A percentile compares a stretch with the other conserved stretches of the same genome.
Evolutionary conservation across 2,113 vertebrate species (phyloP).

Genomic region (Sapayoa aenigma): DNA sequence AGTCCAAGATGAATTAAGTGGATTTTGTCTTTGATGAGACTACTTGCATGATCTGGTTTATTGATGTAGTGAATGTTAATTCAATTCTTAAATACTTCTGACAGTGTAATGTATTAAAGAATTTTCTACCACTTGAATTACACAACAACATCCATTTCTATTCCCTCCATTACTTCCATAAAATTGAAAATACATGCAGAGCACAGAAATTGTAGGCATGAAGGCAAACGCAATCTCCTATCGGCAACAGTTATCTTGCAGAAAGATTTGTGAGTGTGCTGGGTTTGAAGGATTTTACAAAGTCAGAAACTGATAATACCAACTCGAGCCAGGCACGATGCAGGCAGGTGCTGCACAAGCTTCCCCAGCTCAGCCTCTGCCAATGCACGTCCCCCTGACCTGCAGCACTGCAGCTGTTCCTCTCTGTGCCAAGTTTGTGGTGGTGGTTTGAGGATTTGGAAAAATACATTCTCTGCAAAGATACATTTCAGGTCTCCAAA

Average conservation of each 20-base stretch:
- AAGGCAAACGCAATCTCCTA: not conserved
- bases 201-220: not conserved
- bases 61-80: not conserved
- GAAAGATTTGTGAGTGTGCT: not conserved
- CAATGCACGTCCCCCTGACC: not conserved
- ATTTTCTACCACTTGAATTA: not conserved
- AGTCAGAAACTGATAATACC: constrained; percentile 5
- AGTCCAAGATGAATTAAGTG: not conserved
- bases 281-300: not conserved
- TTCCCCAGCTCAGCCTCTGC: not conserved
- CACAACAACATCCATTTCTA: not conserved
- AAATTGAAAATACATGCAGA: not conserved
- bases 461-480: constrained; percentile 5
- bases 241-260: not conserved
- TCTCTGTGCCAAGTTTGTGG: not conserved
- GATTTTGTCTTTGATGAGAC: not conserved
- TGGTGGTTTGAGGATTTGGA: not conserved
- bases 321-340: not conserved
- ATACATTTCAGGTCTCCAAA: not conserved
- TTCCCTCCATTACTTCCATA: not conserved
- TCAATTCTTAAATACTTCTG: not conserved
- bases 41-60: not conserved
- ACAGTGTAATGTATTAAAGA: not conserved
- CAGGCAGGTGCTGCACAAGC: constrained; percentile 49
- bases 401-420: constrained; percentile 35